Conservation (phyloP, 2,113 vertebrate genomes). For the Campylomormyrus tamandua region DNA sequence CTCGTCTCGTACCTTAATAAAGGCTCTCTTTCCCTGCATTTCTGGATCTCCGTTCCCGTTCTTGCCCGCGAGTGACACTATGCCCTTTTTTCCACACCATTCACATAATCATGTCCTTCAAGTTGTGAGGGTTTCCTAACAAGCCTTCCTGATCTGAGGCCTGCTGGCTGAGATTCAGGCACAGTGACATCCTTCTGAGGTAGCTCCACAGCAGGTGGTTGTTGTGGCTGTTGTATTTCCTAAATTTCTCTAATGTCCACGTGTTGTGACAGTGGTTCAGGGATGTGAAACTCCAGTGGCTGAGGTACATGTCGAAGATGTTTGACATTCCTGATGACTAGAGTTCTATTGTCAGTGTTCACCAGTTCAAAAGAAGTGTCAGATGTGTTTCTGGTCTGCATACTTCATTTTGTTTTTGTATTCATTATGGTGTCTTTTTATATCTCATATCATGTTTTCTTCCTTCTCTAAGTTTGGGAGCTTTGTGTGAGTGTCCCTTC, state of each 20-base stretch:
- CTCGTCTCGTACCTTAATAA: too few species aligned
- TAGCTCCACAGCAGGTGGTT: too few species aligned
- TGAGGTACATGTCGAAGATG: not conserved
- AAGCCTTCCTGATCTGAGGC: too few species aligned
- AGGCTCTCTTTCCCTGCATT: too few species aligned
- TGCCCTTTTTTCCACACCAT: too few species aligned
- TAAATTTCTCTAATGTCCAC: not conserved
- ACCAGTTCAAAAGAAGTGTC: slow-evolving; percentile 16
- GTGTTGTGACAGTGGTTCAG: not conserved
- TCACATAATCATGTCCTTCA: too few species aligned
- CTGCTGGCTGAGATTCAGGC: too few species aligned
- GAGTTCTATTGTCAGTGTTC: slow-evolving; percentile 13
- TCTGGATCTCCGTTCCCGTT: too few species aligned
- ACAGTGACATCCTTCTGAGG: too few species aligned
- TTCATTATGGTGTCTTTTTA: not conserved
- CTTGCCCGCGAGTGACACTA: too few species aligned
- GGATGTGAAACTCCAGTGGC: not conserved
- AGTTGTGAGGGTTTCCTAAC: too few species aligned
- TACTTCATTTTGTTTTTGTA: not conserved
- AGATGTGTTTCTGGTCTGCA: not conserved
- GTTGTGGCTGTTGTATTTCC: not conserved
- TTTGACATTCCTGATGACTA: not conserved
- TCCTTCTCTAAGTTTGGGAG: not conserved
- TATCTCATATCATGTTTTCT: not conserved
- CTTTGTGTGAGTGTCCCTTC: not conserved